Evolutionary conservation across 2,113 vertebrate genomes (phyloP).

Genomic region (Orthonyx spaldingii): DNA sequence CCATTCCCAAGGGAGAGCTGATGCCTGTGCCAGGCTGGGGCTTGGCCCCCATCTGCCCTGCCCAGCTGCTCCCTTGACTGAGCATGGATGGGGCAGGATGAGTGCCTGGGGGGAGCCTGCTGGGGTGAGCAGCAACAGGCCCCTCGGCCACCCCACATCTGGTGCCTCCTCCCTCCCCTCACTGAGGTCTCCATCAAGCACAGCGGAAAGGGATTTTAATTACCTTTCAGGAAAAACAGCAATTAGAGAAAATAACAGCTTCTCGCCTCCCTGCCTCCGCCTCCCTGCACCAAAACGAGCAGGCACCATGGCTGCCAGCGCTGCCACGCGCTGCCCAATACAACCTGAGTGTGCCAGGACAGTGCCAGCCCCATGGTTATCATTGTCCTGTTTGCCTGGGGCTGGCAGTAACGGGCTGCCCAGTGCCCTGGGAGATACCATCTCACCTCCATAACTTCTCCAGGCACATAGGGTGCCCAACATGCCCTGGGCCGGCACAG

Average conservation of each 20-base stretch:
- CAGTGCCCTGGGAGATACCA: background rate
- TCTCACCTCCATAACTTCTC: background rate
- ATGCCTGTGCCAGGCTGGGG: background rate
- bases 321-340: rapidly evolving
- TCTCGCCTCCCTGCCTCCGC: background rate
- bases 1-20: background rate
- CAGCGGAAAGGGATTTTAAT: constrained; percentile 82
- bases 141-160: background rate
- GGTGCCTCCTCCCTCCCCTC: background rate
- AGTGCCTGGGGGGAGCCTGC: background rate
- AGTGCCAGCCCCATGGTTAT: background rate
- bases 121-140: background rate
- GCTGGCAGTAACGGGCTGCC: background rate
- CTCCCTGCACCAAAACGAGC: background rate
- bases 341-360: background rate
- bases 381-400: background rate
- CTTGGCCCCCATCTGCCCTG: background rate
- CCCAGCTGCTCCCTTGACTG: background rate
- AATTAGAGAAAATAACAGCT: constrained; percentile 82
- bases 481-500: background rate
- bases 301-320: rapidly evolving
- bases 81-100: rapidly evolving
- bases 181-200: constrained; percentile 67
- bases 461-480: rapidly evolving
- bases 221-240: constrained; percentile 84